phyloP scores from a whole-genome alignment of 2,113 vertebrate genomes.

The Python bivittatus region DNA sequence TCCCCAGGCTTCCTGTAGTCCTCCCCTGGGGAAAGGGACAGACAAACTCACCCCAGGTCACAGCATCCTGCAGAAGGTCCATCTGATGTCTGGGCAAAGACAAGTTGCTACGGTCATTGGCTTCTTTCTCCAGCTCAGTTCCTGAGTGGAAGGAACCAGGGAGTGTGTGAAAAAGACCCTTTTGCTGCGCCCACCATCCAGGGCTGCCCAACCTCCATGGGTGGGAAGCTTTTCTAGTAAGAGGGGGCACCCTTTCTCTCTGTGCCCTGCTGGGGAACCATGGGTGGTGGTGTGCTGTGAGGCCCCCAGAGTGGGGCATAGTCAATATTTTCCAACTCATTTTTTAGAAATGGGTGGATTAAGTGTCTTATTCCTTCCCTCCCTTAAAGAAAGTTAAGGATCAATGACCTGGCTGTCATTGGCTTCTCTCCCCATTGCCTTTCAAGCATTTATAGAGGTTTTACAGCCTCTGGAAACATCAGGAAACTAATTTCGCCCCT shows the following conservation, averaged over 20 bases:
- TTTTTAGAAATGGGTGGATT: too few relatives aligned
- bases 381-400: too few relatives aligned
- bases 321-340: too few relatives aligned
- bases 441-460: too few relatives aligned
- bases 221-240: background rate
- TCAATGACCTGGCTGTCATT: too few relatives aligned
- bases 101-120: slow-evolving; percentile 49
- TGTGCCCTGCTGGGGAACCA: background rate
- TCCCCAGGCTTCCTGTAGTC: background rate
- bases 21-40: too few relatives aligned
- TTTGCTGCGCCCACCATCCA: background rate
- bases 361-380: too few relatives aligned
- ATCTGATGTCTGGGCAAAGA: slow-evolving; percentile 60
- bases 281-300: too few relatives aligned
- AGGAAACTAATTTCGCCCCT: too few relatives aligned
- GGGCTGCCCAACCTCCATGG: background rate
- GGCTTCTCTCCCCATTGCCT: too few relatives aligned
- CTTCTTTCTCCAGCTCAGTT: slow-evolving; percentile 55
- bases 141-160: slow-evolving; percentile 23
- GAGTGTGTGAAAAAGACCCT: background rate
- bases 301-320: too few relatives aligned
- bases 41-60: slow-evolving; percentile 50
- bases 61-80: slow-evolving; percentile 61
- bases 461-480: too few relatives aligned
- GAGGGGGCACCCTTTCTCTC: background rate